phyloP scores from a whole-genome alignment of 2,797 vertebrate species.

The Bovichtus variegatus region DNA sequence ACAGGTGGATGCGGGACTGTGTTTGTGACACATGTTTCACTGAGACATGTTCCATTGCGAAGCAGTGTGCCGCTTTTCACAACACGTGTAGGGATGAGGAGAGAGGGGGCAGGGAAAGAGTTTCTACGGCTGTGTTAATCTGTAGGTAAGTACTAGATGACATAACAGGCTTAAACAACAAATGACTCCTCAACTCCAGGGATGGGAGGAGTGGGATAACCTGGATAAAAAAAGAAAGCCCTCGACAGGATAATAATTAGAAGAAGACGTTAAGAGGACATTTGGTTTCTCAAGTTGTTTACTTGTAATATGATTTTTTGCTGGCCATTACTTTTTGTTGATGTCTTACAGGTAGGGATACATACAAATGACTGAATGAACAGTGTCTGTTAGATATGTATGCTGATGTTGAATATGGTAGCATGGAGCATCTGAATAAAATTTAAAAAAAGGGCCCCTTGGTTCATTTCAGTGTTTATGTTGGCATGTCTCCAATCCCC shows the following conservation, averaged over 20 bases:
- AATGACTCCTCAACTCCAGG: conserved; percentile 18
- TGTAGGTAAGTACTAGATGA: conserved; percentile 69
- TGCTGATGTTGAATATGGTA: not conserved
- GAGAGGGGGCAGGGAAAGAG: not conserved
- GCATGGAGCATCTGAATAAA: not conserved
- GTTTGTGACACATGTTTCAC: not conserved
- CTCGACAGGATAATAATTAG: too few relatives aligned
- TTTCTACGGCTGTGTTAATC: conserved; percentile 57
- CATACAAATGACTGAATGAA: not conserved
- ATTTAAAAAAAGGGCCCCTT: not conserved
- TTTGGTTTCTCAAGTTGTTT: not conserved
- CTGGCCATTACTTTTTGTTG: not conserved
- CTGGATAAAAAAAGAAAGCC: not conserved
- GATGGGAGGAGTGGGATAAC: not conserved
- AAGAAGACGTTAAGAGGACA: not conserved
- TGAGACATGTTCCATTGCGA: not conserved
- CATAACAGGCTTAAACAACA: conserved; percentile 55
- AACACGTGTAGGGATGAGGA: not conserved
- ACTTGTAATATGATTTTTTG: not conserved
- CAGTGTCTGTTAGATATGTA: not conserved
- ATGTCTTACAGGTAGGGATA: not conserved
- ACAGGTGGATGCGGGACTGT: not conserved
- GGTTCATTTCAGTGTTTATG: not conserved
- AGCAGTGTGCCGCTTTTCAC: not conserved
- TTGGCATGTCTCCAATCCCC: not conserved